Percentiles rank a stretch among this genome's conserved stretches.
These are phyloP conservation scores for Allobates femoralis DNA, from an alignment of 2,797 vertebrate species.

Conservation along the genomic window DNA sequence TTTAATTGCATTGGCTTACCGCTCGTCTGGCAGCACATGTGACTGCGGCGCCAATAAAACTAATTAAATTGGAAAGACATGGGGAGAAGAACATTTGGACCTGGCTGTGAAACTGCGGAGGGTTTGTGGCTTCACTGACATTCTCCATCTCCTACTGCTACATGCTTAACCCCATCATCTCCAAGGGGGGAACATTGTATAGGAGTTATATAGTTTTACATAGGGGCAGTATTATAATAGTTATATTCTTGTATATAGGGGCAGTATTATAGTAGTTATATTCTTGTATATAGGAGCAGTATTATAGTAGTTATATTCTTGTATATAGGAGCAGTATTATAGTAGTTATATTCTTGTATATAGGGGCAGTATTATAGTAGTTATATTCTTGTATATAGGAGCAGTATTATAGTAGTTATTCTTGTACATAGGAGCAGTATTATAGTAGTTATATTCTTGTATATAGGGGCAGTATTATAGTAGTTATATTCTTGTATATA, in stretches of 20 bases:
- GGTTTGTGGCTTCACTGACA: slow-evolving; percentile 35
- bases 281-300: neutral
- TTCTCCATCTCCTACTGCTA: slow-evolving; percentile 11
- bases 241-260: slow-evolving; percentile 4
- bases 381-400: neutral
- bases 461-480: slow-evolving; percentile 6
- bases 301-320: slow-evolving; percentile 22
- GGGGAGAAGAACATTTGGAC: slow-evolving; percentile 48
- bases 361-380: slow-evolving; percentile 1
- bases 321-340: slow-evolving; percentile 9
- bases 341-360: slow-evolving; percentile 9
- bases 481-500: slow-evolving; percentile 9
- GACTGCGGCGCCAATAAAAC: slow-evolving; percentile 48
- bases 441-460: slow-evolving; percentile 14
- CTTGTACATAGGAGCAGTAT: slow-evolving; percentile 8
- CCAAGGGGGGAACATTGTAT: neutral
- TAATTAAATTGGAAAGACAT: slow-evolving; percentile 61
- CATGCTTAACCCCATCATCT: slow-evolving; percentile 22
- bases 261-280: slow-evolving; percentile 14
- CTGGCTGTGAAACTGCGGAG: slow-evolving; percentile 51
- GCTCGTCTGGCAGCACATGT: slow-evolving; percentile 46
- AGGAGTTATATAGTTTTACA: neutral
- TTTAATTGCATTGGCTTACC: slow-evolving; percentile 58
- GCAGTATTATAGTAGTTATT: slow-evolving; percentile 13
- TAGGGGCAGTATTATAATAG: neutral